A percentile compares a stretch with the other conserved stretches of the same genome.
Evolutionary conservation across 2,113 vertebrate species (phyloP).

Genomic region (Ranitomeya variabilis): DNA sequence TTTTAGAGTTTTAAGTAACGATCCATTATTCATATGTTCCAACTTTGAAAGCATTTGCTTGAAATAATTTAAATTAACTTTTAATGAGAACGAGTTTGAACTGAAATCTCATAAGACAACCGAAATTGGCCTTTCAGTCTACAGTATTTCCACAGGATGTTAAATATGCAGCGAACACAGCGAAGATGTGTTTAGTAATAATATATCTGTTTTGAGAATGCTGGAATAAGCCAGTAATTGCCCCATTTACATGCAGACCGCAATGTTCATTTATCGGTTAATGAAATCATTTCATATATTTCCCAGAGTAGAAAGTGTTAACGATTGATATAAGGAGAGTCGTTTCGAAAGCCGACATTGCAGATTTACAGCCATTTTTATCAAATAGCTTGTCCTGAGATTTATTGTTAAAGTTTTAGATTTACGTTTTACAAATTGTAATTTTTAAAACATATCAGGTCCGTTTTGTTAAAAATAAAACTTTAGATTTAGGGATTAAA

Average conservation of each 20-base stretch:
- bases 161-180: conserved; percentile 31
- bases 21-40: conserved; percentile 50
- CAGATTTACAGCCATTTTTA: background rate
- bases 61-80: conserved; percentile 54
- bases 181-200: conserved; percentile 12
- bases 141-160: conserved; percentile 30
- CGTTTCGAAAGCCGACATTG: background rate
- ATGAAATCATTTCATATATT: background rate
- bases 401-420: background rate
- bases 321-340: background rate
- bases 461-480: too few species aligned
- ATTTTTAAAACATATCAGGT: background rate
- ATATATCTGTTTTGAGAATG: background rate
- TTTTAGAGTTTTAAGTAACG: conserved; percentile 27
- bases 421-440: background rate
- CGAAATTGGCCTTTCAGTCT: conserved; percentile 12
- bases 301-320: background rate
- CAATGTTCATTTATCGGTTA: background rate
- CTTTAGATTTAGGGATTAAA: too few species aligned
- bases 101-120: conserved; percentile 34
- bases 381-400: background rate
- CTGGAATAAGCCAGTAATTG: background rate
- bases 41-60: conserved; percentile 49
- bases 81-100: conserved; percentile 54
- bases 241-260: background rate